A percentile compares a stretch with the other conserved stretches of the same genome.
Evolutionary conservation across 37 sponge, comb jelly and placozoan genomes (phyloP).

Genomic region (Tethya wilhelma): DNA sequence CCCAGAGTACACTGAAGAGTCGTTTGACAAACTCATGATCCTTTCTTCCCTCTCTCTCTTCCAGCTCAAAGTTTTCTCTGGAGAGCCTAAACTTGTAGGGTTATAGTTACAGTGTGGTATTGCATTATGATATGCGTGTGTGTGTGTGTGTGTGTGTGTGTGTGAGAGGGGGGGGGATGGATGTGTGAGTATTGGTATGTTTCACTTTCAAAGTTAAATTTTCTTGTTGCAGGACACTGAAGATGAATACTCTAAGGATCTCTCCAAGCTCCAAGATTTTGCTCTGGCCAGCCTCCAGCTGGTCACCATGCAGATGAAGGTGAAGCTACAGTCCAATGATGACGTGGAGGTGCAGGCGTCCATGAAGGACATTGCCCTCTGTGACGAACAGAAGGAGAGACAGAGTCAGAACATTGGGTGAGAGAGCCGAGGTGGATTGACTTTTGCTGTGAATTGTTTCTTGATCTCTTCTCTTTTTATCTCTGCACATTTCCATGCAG

Average conservation of each 20-base stretch:
- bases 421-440: neutral
- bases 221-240: neutral
- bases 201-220: neutral
- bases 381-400: conserved; percentile 37
- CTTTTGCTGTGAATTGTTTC: neutral
- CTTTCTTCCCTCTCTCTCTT: conserved; percentile 29
- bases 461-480: neutral
- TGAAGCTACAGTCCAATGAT: conserved; percentile 22
- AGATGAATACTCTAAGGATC: neutral
- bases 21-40: conserved; percentile 3
- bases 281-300: conserved; percentile 49
- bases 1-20: neutral
- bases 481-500: conserved; percentile 6
- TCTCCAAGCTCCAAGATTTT: neutral
- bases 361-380: conserved; percentile 52
- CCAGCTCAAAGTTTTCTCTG: conserved; percentile 43
- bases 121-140: too few species aligned
- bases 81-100: conserved; percentile 51
- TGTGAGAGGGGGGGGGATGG: neutral
- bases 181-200: too few species aligned
- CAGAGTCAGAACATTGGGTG: conserved; percentile 59
- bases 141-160: too few species aligned
- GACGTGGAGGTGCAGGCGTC: conserved; percentile 51
- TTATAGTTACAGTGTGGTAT: neutral
- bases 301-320: conserved; percentile 23